Conservation (phyloP, 2,113 vertebrate species). For the Climacteris rufus region DNA sequence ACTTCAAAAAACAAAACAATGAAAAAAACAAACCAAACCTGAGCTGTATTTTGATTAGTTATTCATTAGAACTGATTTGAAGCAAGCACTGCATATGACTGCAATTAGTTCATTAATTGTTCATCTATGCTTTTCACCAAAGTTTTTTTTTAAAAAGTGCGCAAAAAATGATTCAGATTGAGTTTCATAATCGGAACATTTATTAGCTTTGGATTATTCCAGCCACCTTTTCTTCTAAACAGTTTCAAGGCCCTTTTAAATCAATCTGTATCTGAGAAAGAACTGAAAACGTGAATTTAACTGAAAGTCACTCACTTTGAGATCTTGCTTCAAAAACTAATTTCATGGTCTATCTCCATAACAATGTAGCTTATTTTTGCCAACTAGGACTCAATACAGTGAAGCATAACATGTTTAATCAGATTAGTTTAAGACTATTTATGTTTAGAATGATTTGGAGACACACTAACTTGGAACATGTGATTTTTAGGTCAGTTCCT, state of each 20-base stretch:
- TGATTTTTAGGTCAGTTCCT: neutral
- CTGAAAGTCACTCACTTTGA: neutral
- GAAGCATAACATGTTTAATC: slow-evolving; percentile 8
- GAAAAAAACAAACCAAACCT: neutral
- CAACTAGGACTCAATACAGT: neutral
- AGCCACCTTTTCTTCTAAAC: neutral
- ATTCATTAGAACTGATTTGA: neutral
- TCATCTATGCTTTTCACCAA: neutral
- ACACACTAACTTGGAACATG: neutral
- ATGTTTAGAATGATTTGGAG: neutral
- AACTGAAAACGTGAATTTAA: neutral
- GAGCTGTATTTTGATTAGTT: neutral
- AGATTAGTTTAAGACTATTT: slow-evolving; percentile 9
- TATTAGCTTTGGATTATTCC: neutral
- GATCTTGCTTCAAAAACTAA: slow-evolving; percentile 15
- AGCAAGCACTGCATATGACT: neutral
- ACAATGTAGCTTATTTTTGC: neutral
- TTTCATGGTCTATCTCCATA: slow-evolving; percentile 30
- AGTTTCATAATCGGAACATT: neutral
- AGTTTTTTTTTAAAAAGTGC: rapidly evolving
- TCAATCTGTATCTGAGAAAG: neutral
- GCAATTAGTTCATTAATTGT: neutral
- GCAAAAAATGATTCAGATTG: neutral
- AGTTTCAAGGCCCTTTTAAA: neutral
- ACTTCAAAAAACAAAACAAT: neutral